Conservation (phyloP, 1,140 invertebrate species). For the Nebria ingens region DNA sequence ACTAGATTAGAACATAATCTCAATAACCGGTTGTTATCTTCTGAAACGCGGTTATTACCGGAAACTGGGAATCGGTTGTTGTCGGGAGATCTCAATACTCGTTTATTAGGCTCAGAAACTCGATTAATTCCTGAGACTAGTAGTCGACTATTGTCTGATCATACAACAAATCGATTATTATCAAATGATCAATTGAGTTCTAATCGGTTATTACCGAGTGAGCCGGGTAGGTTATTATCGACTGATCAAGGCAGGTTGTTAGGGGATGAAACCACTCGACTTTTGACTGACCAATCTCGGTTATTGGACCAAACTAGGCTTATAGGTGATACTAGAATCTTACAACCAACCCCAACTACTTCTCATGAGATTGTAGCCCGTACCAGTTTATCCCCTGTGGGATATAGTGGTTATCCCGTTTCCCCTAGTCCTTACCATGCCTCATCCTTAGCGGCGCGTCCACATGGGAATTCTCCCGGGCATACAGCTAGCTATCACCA, state of each 20-base stretch:
- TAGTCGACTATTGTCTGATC: slow-evolving; percentile 28
- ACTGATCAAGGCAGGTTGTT: slow-evolving; percentile 23
- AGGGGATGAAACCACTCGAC: slow-evolving; percentile 12
- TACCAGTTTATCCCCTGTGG: slow-evolving; percentile 25
- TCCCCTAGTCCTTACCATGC: slow-evolving; percentile 31
- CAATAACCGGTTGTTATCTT: not conserved
- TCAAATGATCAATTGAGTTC: slow-evolving; percentile 25
- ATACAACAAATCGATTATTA: slow-evolving; percentile 29
- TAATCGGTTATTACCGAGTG: slow-evolving; percentile 22
- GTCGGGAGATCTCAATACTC: too few relatives aligned
- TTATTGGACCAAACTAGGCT: slow-evolving; percentile 26
- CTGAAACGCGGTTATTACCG: not conserved
- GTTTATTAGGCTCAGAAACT: slow-evolving; percentile 17
- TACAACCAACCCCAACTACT: slow-evolving; percentile 16
- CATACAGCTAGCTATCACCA: slow-evolving; percentile 28
- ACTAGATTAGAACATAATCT: slow-evolving; percentile 20
- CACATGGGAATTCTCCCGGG: slow-evolving; percentile 25
- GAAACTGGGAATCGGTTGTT: not conserved
- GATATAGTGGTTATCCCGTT: slow-evolving; percentile 27
- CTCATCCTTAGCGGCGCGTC: slow-evolving; percentile 23
- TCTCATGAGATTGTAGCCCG: slow-evolving; percentile 10
- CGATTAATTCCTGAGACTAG: slow-evolving; percentile 23
- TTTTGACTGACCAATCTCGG: slow-evolving; percentile 23
- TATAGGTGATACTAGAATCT: slow-evolving; percentile 24
- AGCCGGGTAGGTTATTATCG: slow-evolving; percentile 21